Evolutionary conservation across 1,140 invertebrate species (phyloP).

Genomic region (Drosophila sp.): DNA sequence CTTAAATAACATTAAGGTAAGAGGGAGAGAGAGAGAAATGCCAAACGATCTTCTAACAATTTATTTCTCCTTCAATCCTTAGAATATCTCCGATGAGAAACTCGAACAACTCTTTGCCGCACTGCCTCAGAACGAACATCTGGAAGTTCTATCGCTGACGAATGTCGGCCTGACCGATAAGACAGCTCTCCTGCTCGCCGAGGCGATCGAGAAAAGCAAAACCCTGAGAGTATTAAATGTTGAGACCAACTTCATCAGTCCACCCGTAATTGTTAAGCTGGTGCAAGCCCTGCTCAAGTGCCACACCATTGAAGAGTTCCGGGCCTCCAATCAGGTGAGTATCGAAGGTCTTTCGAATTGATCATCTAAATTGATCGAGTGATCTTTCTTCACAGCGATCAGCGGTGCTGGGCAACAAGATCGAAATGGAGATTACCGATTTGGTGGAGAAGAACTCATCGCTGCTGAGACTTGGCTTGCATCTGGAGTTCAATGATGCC

Average conservation of each 20-base stretch:
- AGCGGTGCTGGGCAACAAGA: conserved; percentile 97
- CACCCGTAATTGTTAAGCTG: conserved; percentile 91
- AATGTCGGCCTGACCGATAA: conserved; percentile 97
- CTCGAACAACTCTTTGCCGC: conserved; percentile 95
- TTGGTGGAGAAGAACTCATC: conserved; percentile 96
- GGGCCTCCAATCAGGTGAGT: conserved; percentile 96
- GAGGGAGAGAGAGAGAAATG: accelerated
- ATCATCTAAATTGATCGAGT: background rate
- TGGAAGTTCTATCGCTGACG: conserved; percentile 95
- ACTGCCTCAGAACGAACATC: conserved; percentile 94
- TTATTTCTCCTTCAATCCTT: conserved; percentile 9
- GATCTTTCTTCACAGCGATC: conserved; percentile 88
- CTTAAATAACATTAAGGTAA: conserved; percentile 98
- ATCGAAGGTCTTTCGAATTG: background rate
- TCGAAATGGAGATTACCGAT: conserved; percentile 98
- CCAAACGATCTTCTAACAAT: background rate
- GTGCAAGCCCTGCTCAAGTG: conserved; percentile 93
- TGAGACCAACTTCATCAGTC: conserved; percentile 98
- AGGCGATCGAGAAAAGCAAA: conserved; percentile 93
- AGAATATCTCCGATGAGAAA: conserved; percentile 99
- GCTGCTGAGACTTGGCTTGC: conserved; percentile 94
- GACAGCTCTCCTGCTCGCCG: conserved; percentile 91
- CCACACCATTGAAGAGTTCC: conserved; percentile 95
- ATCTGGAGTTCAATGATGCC: conserved; percentile 98
- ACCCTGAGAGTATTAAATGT: conserved; percentile 95